Percentiles rank a stretch among this genome's conserved stretches.
Evolutionary conservation across 2,113 vertebrate genomes (phyloP).

Genomic region (Rallus limicola): DNA sequence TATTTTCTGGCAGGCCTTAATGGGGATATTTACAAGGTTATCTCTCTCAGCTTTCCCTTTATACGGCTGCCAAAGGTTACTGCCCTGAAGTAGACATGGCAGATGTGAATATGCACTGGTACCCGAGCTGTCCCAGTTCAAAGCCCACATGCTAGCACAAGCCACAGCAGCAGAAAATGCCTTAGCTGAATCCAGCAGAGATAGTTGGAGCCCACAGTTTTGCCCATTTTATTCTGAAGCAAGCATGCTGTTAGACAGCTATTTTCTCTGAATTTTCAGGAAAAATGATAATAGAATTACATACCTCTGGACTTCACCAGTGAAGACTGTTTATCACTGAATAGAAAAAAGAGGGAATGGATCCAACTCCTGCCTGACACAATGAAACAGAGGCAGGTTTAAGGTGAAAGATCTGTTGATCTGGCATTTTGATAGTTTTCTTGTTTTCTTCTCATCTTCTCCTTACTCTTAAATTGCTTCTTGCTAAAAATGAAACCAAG

Average conservation of each 20-base stretch:
- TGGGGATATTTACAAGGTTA: slow-evolving; percentile 39
- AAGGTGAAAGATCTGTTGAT: background rate
- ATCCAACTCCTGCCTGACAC: background rate
- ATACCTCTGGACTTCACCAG: background rate
- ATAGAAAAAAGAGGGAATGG: background rate
- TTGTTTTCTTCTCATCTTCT: background rate
- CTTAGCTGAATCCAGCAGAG: background rate
- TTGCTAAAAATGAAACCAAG: background rate
- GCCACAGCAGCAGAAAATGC: background rate
- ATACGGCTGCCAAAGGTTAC: background rate
- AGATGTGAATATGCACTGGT: background rate
- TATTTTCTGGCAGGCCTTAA: background rate
- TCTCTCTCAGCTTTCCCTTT: slow-evolving; percentile 3
- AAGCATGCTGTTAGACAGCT: background rate
- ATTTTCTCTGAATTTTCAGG: background rate
- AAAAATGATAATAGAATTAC: background rate
- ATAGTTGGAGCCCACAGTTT: background rate
- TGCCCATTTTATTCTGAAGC: background rate
- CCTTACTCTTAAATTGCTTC: background rate
- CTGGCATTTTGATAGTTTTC: background rate
- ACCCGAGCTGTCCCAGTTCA: background rate
- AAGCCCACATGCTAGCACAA: background rate
- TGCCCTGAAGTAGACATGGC: background rate
- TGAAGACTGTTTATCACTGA: background rate
- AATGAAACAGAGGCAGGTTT: background rate